Evolutionary conservation across 2,888 invertebrate genomes (phyloP).

Genomic region (Oscheius sp.): DNA sequence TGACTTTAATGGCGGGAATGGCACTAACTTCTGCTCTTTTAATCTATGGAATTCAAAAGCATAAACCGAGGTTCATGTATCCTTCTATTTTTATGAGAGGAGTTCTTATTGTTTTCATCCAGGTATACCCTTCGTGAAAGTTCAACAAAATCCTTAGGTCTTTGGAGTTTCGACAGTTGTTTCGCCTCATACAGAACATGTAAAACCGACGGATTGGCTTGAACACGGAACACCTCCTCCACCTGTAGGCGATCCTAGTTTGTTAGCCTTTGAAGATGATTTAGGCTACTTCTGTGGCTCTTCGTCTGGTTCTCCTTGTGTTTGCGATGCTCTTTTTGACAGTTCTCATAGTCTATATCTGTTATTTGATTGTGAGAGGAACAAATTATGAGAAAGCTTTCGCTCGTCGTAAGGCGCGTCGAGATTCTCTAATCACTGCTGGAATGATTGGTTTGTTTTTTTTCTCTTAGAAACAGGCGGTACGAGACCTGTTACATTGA

Average conservation of each 20-base stretch:
- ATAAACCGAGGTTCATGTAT: slow-evolving; percentile 53
- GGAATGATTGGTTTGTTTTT: slow-evolving; percentile 59
- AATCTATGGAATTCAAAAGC: slow-evolving; percentile 45
- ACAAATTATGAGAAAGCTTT: slow-evolving; percentile 53
- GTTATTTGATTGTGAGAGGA: slow-evolving; percentile 59
- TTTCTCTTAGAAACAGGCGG: not conserved
- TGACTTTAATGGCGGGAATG: slow-evolving; percentile 43
- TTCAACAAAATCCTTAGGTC: slow-evolving; percentile 24
- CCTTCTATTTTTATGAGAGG: slow-evolving; percentile 58
- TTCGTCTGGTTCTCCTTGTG: slow-evolving; percentile 59
- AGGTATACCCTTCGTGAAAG: slow-evolving; percentile 34
- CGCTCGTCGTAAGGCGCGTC: slow-evolving; percentile 48
- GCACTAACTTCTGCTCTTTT: slow-evolving; percentile 49
- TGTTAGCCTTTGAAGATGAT: not conserved
- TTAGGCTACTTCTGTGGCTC: slow-evolving; percentile 46
- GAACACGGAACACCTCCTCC: not conserved
- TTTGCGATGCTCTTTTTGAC: slow-evolving; percentile 61
- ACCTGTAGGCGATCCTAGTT: not conserved
- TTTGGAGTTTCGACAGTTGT: slow-evolving; percentile 63
- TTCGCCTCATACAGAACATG: slow-evolving; percentile 31
- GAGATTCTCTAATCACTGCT: slow-evolving; percentile 58
- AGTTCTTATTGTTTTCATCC: slow-evolving; percentile 57
- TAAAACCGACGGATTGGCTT: not conserved
- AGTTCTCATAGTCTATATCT: slow-evolving; percentile 59
- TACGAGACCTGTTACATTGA: too few relatives aligned